These are phyloP conservation scores for Phoenicopterus ruber DNA, from an alignment of 2,113 vertebrate species.

Conservation along the genomic window DNA sequence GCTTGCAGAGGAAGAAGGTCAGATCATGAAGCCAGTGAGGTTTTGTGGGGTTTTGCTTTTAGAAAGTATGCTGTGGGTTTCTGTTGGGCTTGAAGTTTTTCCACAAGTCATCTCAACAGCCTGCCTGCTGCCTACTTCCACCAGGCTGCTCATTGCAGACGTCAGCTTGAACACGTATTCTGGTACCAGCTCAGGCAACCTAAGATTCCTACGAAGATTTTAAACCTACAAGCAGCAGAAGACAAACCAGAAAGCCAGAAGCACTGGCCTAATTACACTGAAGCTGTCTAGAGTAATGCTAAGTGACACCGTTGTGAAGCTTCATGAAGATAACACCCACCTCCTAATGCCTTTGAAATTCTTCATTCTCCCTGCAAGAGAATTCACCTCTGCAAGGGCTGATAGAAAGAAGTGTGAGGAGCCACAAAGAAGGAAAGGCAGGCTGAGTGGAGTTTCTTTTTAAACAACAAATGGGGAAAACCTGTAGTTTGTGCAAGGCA, in stretches of 20 bases:
- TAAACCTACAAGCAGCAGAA: not conserved
- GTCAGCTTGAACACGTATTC: not conserved
- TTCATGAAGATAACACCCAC: not conserved
- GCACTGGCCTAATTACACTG: not conserved
- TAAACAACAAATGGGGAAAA: not conserved
- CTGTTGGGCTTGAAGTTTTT: not conserved
- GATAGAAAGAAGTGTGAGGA: not conserved
- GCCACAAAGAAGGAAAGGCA: not conserved
- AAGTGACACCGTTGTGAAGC: not conserved
- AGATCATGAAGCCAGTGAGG: not conserved
- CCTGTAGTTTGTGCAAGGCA: not conserved
- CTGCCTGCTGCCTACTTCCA: not conserved
- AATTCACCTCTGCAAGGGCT: not conserved
- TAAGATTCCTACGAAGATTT: not conserved
- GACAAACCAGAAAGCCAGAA: not conserved
- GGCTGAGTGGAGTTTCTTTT: not conserved
- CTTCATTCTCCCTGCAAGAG: not conserved
- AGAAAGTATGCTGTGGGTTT: conserved; percentile 7
- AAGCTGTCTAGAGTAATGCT: not conserved
- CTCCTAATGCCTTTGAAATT: not conserved
- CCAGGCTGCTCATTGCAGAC: not conserved
- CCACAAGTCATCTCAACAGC: not conserved
- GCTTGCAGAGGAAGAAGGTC: not conserved
- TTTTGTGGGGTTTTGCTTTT: not conserved
- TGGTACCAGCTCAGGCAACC: not conserved